Evolutionary conservation across 2,797 vertebrate species (phyloP), one percentile per base, ranked within the genome.

Genomic region (Mycteria americana): DNA sequence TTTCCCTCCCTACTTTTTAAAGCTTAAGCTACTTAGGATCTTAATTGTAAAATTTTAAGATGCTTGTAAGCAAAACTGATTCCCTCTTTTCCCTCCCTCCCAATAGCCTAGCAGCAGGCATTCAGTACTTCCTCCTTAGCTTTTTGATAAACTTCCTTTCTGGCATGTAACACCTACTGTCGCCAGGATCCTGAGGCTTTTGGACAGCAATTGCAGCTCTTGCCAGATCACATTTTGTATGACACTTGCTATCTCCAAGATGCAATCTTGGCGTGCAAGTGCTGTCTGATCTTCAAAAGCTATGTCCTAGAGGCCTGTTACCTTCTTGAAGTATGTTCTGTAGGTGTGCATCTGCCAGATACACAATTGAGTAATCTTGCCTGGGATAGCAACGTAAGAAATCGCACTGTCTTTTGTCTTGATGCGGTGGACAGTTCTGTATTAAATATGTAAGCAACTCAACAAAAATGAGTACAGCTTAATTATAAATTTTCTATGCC

Each of bases 291-390:
- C 59, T 81, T 92, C 79, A 95, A 77, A 96, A 95, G 45, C 62
- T 54, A 7, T 94, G 73, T 83, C 95, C 87, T 84, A 83, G 25
- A 87, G 95, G 93, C 78, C 46, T 95, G 54, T 63, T 80, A 35
- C 25, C 45, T 30, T 85, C 39, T 39, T 65, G 33, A 84, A 51
- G 65, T 46, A 30, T 21, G 13, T 92, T 88, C 64, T 85, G 57
- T 87, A 79, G 80, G 59, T 51, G 22, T n/a, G 50, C 18, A 4
- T 77, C 82, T 96, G 72, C 37, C 51, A 73, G 45, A 35, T 65
- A 37, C 0, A 9, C 13, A 57, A 30, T n/a, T 72, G 70, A 85
- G 77, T 90, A 86, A 81, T 75, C 70, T 37, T 86, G 25, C 31
- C 62, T 53, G 48, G 68, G 23, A 77, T 89, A 85, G 39, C 85